Conservation (phyloP, 2,888 invertebrate species). For the Dysmachus trigonus region DNA sequence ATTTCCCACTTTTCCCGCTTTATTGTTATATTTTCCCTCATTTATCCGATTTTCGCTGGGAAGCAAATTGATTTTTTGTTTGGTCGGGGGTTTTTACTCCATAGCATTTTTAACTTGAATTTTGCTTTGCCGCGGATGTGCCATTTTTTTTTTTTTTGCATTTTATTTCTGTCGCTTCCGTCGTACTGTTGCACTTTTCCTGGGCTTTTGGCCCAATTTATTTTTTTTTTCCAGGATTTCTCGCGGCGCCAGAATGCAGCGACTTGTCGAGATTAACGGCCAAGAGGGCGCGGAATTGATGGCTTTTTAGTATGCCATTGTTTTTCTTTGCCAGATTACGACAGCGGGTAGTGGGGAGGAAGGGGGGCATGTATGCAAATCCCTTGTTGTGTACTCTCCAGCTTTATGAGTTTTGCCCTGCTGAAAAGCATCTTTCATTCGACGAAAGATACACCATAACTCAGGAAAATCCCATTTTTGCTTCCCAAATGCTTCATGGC, state of each 20-base stretch:
- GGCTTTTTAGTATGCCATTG: constrained; percentile 2
- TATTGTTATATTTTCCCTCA: constrained; percentile 4
- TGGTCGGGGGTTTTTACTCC: not conserved
- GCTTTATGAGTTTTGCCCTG: not conserved
- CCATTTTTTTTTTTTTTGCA: not conserved
- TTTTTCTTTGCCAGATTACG: not conserved
- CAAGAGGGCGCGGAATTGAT: not conserved
- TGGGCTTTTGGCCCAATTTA: not conserved
- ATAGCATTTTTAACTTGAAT: not conserved
- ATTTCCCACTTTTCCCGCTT: not conserved
- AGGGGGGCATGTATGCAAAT: not conserved
- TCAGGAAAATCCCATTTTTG: not conserved
- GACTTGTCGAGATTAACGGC: constrained; percentile 17
- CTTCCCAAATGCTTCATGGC: not conserved
- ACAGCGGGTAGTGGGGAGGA: not conserved
- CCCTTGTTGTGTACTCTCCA: not conserved
- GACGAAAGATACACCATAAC: not conserved
- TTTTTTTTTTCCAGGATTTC: not conserved
- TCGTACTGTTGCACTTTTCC: not conserved
- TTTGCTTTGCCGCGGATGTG: not conserved
- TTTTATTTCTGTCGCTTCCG: not conserved
- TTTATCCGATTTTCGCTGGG: not conserved
- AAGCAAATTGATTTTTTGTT: not conserved
- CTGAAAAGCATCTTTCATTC: not conserved
- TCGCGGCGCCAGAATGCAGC: not conserved